phyloP scores from a whole-genome alignment of 2,797 vertebrate species.

The Gobionotothen gibberifrons region DNA sequence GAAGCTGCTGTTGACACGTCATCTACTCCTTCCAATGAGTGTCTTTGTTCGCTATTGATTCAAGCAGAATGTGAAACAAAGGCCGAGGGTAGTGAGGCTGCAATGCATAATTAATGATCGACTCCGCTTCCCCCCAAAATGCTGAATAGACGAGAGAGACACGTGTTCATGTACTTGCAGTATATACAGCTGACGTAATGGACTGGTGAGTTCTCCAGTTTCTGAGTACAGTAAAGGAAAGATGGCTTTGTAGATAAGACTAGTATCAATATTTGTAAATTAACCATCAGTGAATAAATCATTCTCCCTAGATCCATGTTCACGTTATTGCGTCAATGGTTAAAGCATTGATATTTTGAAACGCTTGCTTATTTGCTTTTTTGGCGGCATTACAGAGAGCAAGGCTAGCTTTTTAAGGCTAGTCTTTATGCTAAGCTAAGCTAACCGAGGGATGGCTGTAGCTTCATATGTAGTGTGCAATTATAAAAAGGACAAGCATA shows the following conservation, averaged over 20 bases:
- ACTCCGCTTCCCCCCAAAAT: constrained; percentile 23
- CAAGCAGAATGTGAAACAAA: constrained; percentile 45
- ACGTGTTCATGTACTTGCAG: constrained; percentile 12
- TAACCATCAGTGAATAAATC: neutral
- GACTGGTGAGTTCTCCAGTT: constrained; percentile 1
- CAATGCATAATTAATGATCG: constrained; percentile 61
- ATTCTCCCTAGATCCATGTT: neutral
- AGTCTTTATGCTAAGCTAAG: constrained; percentile 3
- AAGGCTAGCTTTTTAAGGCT: neutral
- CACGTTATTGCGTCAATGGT: neutral
- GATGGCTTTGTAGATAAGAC: neutral
- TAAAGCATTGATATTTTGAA: neutral
- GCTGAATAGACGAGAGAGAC: constrained; percentile 7
- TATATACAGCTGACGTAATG: neutral
- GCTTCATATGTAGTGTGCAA: neutral
- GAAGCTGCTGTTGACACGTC: constrained; percentile 27
- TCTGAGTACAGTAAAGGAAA: constrained; percentile 1
- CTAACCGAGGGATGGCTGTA: neutral
- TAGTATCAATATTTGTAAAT: neutral
- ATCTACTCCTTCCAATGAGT: constrained; percentile 7
- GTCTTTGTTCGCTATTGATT: constrained; percentile 64
- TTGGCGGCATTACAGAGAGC: neutral
- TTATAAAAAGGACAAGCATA: neutral
- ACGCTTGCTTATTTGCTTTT: too few species aligned
- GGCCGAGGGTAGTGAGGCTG: constrained; percentile 25